phyloP scores from a whole-genome alignment of 2,888 invertebrate species.

The Synanthedon tipuliformis region DNA sequence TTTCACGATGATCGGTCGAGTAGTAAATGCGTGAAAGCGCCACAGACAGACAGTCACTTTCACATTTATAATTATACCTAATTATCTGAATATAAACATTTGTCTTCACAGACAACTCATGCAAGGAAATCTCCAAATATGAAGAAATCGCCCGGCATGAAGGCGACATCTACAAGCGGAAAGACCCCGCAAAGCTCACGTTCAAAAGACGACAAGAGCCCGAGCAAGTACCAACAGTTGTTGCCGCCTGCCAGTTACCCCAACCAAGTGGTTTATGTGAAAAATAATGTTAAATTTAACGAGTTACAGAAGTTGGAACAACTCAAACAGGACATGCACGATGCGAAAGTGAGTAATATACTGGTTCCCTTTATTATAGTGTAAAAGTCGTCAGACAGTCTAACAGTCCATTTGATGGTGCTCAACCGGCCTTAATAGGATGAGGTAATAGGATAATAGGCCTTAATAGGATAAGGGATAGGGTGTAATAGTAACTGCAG shows the following conservation, averaged over 20 bases:
- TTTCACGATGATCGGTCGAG: too few relatives aligned
- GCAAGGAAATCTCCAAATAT: conserved; percentile 16
- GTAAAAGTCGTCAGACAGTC: too few relatives aligned
- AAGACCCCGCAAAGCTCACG: conserved; percentile 1
- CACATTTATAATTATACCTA: too few relatives aligned
- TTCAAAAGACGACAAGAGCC: conserved; percentile 4
- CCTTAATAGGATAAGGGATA: too few relatives aligned
- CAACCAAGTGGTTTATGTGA: conserved; percentile 52
- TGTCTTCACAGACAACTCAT: background rate
- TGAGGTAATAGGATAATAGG: too few relatives aligned
- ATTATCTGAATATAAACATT: too few relatives aligned
- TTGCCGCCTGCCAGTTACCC: conserved; percentile 49
- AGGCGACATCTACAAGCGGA: conserved; percentile 7
- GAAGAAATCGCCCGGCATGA: conserved; percentile 12
- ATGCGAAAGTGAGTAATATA: conserved; percentile 45
- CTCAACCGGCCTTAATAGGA: too few relatives aligned
- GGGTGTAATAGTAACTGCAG: too few relatives aligned
- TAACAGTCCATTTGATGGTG: too few relatives aligned
- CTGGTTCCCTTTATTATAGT: too few relatives aligned
- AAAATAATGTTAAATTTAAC: conserved; percentile 48
- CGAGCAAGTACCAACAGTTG: conserved; percentile 35
- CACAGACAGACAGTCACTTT: too few relatives aligned
- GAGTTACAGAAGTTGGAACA: conserved; percentile 56
- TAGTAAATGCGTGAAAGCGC: too few relatives aligned
- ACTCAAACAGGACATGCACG: conserved; percentile 48